A percentile compares a stretch with the other conserved stretches of the same genome.
These are phyloP conservation scores for Paramisgurnus dabryanus DNA, from an alignment of 2,113 vertebrate genomes.

Conservation along the genomic window DNA sequence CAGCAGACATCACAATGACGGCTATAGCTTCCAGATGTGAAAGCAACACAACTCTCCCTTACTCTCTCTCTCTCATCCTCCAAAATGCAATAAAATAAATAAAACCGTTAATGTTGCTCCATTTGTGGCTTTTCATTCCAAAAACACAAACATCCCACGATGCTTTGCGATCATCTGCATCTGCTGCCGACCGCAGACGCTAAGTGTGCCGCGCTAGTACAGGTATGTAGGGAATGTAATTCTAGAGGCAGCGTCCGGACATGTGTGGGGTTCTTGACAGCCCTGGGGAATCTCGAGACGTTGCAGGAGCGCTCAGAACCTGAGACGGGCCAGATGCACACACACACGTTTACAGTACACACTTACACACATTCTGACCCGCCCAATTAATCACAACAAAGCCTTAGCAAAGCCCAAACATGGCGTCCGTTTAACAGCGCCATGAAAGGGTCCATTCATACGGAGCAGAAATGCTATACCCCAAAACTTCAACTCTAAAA, in stretches of 20 bases:
- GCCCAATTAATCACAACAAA: slow-evolving; percentile 65
- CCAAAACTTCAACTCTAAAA: slow-evolving; percentile 20
- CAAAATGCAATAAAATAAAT: background rate
- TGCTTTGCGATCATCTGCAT: slow-evolving; percentile 5
- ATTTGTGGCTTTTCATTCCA: background rate
- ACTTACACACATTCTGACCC: slow-evolving; percentile 28
- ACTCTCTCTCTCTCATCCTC: slow-evolving; percentile 7
- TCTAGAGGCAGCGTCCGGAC: slow-evolving; percentile 56
- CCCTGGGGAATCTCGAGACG: slow-evolving; percentile 1
- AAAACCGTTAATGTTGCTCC: background rate
- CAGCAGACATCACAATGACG: slow-evolving; percentile 76
- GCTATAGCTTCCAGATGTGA: slow-evolving; percentile 77
- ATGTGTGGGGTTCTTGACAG: slow-evolving; percentile 32
- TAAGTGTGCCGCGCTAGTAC: slow-evolving; percentile 16
- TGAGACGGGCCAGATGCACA: background rate
- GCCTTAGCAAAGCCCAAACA: slow-evolving; percentile 49
- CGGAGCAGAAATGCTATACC: slow-evolving; percentile 48
- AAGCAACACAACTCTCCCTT: slow-evolving; percentile 47
- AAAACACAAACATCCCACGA: slow-evolving; percentile 23
- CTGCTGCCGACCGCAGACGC: background rate
- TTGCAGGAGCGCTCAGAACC: background rate
- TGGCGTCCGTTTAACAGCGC: slow-evolving; percentile 47
- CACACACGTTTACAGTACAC: background rate
- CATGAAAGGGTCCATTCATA: slow-evolving; percentile 63
- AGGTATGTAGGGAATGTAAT: slow-evolving; percentile 74